Base-by-base conservation (phyloP, 2,113 vertebrate species). In the Hydrolagus affinis region DNA sequence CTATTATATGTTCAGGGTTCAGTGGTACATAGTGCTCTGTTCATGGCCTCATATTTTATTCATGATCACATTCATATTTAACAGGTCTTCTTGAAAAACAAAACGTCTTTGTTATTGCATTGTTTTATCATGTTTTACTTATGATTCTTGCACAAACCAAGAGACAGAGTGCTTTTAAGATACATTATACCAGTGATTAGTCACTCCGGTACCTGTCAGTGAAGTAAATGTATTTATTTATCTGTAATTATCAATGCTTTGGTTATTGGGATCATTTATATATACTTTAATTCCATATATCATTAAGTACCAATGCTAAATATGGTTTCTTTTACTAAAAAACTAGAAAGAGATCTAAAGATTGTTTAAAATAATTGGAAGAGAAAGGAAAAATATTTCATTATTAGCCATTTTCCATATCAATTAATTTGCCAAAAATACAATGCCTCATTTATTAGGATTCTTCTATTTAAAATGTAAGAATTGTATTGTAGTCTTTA, bases 31-130 rank as follows among this genome's bases (percentile, higher is more conserved):
- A 88, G 88, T 90, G 88, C 92, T 89, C 90, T 92, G 88, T 89
- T 91, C 88, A 87, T 95, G 95, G 95, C 94, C 95, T 93, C 91
- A 94, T 96, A 95, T 95, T 96, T 96, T 95, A 96, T 96, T 98
- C 95, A 95, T 95, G 92, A 92, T 91, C 90, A 89, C 91, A 92
- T 91, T 93, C 91, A 90, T 90, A 94, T 95, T 92, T 91, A 95
- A 93, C 89, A 90, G 89, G 90, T 92, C 93, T 91, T 88, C 86
- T 86, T 87, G 89, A 90, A 91, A 89, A 85, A 89, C 92, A 90
- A 88, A 89, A 88, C 90, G 88, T 87, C 86, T 92, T 66, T 83
- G 78, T 32, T 28, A 83, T 66, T 32, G 25, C 78, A 83, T 66
- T 66, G 62, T 64, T 83, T 83, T 83, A 83, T 7, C 25, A 83